Evolutionary conservation across 2,888 invertebrate genomes (phyloP).

Genomic region (Lithophane ornitopus): DNA sequence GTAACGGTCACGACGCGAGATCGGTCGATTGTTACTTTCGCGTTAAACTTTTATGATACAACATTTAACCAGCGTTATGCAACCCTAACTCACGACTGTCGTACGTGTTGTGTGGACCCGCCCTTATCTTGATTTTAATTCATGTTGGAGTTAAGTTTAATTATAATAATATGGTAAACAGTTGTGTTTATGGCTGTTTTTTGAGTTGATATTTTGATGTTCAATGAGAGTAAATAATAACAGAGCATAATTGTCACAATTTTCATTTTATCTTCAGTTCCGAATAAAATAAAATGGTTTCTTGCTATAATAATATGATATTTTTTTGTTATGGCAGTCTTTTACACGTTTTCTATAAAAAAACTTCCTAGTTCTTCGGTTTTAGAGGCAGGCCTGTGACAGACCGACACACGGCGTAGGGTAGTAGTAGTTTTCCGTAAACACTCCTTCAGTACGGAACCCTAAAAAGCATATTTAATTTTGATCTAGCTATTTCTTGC

Average conservation of each 20-base stretch:
- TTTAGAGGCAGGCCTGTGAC: neutral
- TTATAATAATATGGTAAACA: constrained; percentile 50
- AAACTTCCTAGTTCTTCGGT: neutral
- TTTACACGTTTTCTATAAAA: neutral
- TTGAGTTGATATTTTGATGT: neutral
- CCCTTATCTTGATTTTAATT: constrained; percentile 70
- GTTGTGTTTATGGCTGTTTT: constrained; percentile 28
- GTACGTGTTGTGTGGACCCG: constrained; percentile 75
- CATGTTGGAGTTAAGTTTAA: constrained; percentile 57
- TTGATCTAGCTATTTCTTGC: neutral
- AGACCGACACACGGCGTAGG: neutral
- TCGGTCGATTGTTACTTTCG: constrained; percentile 77
- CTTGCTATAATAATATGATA: neutral
- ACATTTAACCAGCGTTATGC: constrained; percentile 74
- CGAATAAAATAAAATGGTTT: neutral
- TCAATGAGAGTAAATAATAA: neutral
- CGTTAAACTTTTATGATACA: constrained; percentile 81
- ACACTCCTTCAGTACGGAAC: neutral
- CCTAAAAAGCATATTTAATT: neutral
- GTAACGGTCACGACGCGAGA: constrained; percentile 80
- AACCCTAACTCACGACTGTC: constrained; percentile 74
- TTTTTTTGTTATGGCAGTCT: neutral
- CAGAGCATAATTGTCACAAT: too few species aligned
- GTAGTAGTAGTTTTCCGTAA: neutral
- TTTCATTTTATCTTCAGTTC: neutral